Evolutionary conservation across 2,888 invertebrate species (phyloP).

Genomic region (Margaritifera margaritifera): DNA sequence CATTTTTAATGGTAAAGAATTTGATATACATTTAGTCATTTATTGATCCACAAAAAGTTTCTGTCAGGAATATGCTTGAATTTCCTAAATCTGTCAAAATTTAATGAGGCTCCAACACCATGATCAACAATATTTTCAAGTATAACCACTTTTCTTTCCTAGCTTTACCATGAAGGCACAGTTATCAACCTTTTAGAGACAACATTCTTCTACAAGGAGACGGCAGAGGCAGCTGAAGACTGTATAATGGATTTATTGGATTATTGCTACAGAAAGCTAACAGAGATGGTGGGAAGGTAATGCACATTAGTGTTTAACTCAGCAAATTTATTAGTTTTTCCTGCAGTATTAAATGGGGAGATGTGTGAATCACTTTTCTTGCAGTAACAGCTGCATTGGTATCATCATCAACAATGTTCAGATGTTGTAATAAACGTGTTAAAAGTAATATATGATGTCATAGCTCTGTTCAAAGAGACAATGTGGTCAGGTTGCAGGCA

Average conservation of each 20-base stretch:
- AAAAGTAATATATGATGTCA: too few relatives aligned
- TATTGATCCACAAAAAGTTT: neutral
- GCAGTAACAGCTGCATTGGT: too few relatives aligned
- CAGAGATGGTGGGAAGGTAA: constrained; percentile 55
- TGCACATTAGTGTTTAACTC: constrained; percentile 3
- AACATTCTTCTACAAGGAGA: constrained; percentile 85
- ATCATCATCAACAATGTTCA: too few relatives aligned
- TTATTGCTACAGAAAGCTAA: constrained; percentile 82
- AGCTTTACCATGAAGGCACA: constrained; percentile 86
- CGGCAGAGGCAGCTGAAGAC: constrained; percentile 85
- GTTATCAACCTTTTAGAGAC: constrained; percentile 87
- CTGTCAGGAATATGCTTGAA: neutral
- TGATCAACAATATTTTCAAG: neutral
- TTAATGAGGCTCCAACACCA: neutral
- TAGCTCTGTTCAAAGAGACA: too few relatives aligned
- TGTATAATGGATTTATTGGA: constrained; percentile 86
- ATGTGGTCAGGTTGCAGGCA: too few relatives aligned
- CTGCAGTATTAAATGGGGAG: neutral
- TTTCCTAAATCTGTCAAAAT: neutral
- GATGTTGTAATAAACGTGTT: too few relatives aligned
- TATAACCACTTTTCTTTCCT: constrained; percentile 9
- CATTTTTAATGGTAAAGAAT: too few relatives aligned
- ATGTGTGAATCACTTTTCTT: too few relatives aligned
- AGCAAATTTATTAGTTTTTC: neutral
- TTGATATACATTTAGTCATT: too few relatives aligned